Evolutionary conservation across 1,140 invertebrate species (phyloP).

Genomic region (Olivierus martensii): DNA sequence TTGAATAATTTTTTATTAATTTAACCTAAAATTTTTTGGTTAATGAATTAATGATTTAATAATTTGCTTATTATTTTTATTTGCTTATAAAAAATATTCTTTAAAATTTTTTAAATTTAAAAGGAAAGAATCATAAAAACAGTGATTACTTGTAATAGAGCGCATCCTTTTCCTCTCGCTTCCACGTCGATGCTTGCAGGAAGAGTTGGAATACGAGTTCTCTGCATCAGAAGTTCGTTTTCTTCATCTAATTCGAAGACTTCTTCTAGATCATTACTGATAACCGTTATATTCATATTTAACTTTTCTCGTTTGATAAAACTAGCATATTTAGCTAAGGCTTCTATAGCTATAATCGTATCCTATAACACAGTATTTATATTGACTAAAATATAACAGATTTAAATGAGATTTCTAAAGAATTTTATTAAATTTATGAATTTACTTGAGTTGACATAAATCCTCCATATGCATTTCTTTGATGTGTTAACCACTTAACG

Average conservation of each 20-base stretch:
- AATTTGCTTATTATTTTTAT: no score
- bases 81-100: no score
- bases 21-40: no score
- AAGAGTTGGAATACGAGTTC: constrained; percentile 30
- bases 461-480: constrained; percentile 59
- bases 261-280: constrained; percentile 26
- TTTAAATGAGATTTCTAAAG: no score
- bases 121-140: constrained; percentile 31
- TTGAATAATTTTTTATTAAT: no score
- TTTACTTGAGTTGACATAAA: constrained; percentile 46
- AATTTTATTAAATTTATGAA: background rate
- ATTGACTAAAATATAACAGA: no score
- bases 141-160: constrained; percentile 38
- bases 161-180: constrained; percentile 43
- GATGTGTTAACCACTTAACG: constrained; percentile 52
- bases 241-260: constrained; percentile 31
- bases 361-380: constrained; percentile 33
- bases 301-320: constrained; percentile 25
- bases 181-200: constrained; percentile 35
- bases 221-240: constrained; percentile 33
- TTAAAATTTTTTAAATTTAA: no score
- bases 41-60: no score
- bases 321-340: constrained; percentile 42
- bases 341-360: constrained; percentile 48
- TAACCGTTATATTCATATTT: constrained; percentile 31